phyloP scores from a whole-genome alignment of 1,140 invertebrate species.

The Drosophila hydei region DNA sequence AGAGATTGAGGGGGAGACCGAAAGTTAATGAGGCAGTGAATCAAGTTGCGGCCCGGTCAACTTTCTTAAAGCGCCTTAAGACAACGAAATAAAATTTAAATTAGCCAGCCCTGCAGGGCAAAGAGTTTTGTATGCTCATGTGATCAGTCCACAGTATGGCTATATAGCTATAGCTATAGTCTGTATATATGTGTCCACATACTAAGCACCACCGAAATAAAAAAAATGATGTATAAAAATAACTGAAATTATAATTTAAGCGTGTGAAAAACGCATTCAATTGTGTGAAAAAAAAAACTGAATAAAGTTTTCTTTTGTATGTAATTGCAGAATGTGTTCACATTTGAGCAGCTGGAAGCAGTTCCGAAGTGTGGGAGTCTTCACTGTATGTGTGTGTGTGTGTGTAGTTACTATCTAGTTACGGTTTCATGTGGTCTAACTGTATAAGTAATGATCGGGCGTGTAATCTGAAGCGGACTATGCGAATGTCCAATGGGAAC shows the following conservation, averaged over 20 bases:
- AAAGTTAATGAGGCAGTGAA: slow-evolving; percentile 78
- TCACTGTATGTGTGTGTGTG: slow-evolving; percentile 10
- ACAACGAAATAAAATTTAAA: slow-evolving; percentile 65
- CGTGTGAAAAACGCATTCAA: slow-evolving; percentile 78
- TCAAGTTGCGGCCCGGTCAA: slow-evolving; percentile 71
- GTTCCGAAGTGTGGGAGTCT: slow-evolving; percentile 28
- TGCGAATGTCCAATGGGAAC: slow-evolving; percentile 58
- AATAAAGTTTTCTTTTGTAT: slow-evolving; percentile 52
- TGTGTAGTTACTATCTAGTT: slow-evolving; percentile 28
- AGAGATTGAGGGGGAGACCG: slow-evolving; percentile 7
- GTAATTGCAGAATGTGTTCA: slow-evolving; percentile 69
- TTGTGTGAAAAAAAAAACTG: slow-evolving; percentile 78
- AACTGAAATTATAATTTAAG: slow-evolving; percentile 81
- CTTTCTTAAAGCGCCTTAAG: slow-evolving; percentile 66
- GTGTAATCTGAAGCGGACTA: slow-evolving; percentile 30
- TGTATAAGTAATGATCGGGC: slow-evolving; percentile 65
- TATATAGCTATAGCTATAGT: background rate
- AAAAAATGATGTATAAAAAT: slow-evolving; percentile 58
- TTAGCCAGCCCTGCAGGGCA: slow-evolving; percentile 56
- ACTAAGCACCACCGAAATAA: slow-evolving; percentile 31
- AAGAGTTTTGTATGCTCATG: slow-evolving; percentile 71
- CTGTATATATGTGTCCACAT: slow-evolving; percentile 21
- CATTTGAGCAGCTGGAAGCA: slow-evolving; percentile 46
- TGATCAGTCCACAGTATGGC: slow-evolving; percentile 35
- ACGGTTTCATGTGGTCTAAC: slow-evolving; percentile 56